Base-by-base conservation (phyloP, 2,797 vertebrate species). In the Hyperoplus immaculatus region DNA sequence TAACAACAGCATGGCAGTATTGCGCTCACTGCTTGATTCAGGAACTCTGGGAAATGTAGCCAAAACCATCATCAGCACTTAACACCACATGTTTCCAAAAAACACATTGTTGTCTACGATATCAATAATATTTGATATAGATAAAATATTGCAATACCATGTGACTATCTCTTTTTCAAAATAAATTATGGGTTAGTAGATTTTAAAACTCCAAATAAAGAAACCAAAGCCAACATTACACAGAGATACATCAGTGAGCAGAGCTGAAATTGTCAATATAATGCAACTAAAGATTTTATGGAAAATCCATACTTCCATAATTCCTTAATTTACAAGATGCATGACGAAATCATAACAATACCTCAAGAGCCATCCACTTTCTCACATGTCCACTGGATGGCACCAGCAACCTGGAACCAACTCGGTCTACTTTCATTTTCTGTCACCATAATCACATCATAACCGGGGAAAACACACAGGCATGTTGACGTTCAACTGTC, bases 321-420 rank as follows among this genome's bases (percentile, higher is more conserved):
- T 51, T 4, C 10, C 29, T 41, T 50, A 62, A 77, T 18, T 43
- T 36, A 36, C 9, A 49, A 49, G 15, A 9, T 47, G 12, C 4
- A 10, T 16, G 45, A 67, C 14, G 18, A 38, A 9, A 55, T 39
- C 38, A 16, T 5, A 14, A 38, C 12, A 39, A 39, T 0, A 13
- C 16, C 16, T 46, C 2, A 16, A 65, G 62, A 14, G 9, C 14
- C 39, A 13, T 36, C 63, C 18, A 8, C 58, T 7, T 18, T 55
- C 53, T 6, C 1, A 3, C 0, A 11, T 15, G 49, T 21, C 90
- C 92, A 92, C 87, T 81, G 87, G 93, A 75, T 83, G 88, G 85
- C 75, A 53, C 13, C 69, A 76, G 10, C 61, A 59, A 55, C 16
- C 61, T 50, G 29, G 58, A 36, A 49, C 8, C 6, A 43, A 11